Evolutionary conservation across 35 echinoderm and acorn worm species (phyloP).

Genomic region (Acanthaster planci): DNA sequence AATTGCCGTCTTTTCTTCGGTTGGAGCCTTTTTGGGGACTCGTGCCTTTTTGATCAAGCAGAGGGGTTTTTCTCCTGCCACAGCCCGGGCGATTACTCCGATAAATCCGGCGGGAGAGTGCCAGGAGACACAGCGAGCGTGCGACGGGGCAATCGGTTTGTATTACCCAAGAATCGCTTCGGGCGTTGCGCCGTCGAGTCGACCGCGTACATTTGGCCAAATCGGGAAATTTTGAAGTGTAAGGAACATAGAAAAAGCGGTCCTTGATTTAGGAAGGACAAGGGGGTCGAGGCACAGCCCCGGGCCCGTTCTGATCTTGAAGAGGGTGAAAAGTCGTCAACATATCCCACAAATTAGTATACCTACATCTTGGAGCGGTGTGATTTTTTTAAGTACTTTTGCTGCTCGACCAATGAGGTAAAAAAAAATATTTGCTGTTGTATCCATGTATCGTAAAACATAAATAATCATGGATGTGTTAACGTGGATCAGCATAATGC

Average conservation of each 20-base stretch:
- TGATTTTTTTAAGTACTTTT: too few relatives aligned
- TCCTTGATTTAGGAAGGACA: not conserved
- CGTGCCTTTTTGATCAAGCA: constrained; percentile 6
- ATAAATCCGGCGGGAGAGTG: constrained; percentile 14
- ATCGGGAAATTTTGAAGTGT: not conserved
- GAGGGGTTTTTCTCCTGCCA: not conserved
- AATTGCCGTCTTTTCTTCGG: not conserved
- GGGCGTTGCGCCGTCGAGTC: not conserved
- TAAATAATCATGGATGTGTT: too few relatives aligned
- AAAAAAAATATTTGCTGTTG: too few relatives aligned
- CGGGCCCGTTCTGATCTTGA: not conserved
- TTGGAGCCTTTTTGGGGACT: not conserved
- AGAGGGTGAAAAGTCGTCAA: not conserved
- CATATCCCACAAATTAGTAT: not conserved
- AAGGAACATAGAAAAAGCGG: not conserved
- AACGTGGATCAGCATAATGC: too few relatives aligned
- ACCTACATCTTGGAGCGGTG: too few relatives aligned
- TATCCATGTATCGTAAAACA: too few relatives aligned
- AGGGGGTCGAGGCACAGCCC: not conserved
- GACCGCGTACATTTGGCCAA: not conserved
- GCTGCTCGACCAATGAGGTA: too few relatives aligned
- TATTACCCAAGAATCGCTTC: constrained; percentile 8
- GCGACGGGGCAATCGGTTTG: constrained; percentile 10
- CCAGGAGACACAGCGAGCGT: not conserved
- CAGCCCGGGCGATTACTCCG: not conserved